Percentiles rank a stretch among this genome's conserved stretches.
Conservation (phyloP, 2,888 invertebrate species). For the Eilema sororculum region DNA sequence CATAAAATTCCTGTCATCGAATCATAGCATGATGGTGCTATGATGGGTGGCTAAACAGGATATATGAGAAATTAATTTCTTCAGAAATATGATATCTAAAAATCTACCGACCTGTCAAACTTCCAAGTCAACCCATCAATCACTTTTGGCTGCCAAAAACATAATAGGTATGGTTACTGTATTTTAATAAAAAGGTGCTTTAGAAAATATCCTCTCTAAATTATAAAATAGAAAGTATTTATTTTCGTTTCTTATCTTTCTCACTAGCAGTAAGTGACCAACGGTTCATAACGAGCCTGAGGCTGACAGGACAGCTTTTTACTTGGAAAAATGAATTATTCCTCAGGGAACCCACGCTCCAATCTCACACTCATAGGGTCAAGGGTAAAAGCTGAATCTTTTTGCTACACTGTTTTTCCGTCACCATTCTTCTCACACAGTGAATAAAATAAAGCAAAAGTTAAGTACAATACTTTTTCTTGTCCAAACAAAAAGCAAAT, state of each 20-base stretch:
- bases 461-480: no score
- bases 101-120: no score
- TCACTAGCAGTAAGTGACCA: not conserved
- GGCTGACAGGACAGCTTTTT: not conserved
- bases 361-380: not conserved
- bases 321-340: not conserved
- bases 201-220: not conserved
- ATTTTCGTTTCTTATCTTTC: not conserved
- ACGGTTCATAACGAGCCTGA: not conserved
- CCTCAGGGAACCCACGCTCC: not conserved
- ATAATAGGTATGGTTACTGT: no score
- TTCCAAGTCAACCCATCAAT: no score
- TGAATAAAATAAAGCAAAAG: not conserved
- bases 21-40: no score
- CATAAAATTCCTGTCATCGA: no score
- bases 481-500: not conserved
- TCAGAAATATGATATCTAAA: no score
- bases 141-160: no score
- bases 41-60: no score
- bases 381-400: not conserved
- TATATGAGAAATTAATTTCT: no score
- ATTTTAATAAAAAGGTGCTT: no score
- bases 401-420: not conserved
- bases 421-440: not conserved
- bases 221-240: not conserved